Evolutionary conservation across 2,888 invertebrate genomes (phyloP).

Genomic region (Dasypogon diadema): DNA sequence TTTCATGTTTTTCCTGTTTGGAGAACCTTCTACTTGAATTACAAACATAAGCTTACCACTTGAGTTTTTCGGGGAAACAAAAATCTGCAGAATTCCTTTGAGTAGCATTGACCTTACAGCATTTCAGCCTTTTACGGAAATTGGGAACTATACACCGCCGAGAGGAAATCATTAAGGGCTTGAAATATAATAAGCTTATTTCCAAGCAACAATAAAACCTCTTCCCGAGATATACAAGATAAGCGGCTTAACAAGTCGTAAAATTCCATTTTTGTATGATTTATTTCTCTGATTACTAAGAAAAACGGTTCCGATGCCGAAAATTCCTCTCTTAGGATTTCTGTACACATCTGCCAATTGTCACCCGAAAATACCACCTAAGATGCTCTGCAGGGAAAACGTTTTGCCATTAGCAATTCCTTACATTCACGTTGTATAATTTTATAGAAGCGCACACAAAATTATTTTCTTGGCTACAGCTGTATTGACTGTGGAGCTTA

Average conservation of each 20-base stretch:
- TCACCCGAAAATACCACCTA: neutral
- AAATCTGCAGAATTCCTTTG: no score
- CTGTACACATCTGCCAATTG: slow-evolving; percentile 39
- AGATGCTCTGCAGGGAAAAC: neutral
- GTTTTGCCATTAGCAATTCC: neutral
- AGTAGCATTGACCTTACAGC: no score
- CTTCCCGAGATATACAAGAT: slow-evolving; percentile 9
- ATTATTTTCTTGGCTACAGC: slow-evolving; percentile 16
- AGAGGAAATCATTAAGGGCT: slow-evolving; percentile 33
- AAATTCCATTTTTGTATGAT: slow-evolving; percentile 46
- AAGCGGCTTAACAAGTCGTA: slow-evolving; percentile 47
- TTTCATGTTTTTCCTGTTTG: no score
- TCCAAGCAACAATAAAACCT: slow-evolving; percentile 38
- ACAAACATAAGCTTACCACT: no score
- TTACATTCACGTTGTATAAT: neutral
- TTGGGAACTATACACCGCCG: no score
- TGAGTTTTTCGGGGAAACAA: no score
- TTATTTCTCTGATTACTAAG: slow-evolving; percentile 41
- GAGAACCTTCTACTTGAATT: no score
- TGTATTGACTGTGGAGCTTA: slow-evolving; percentile 30
- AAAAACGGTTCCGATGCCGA: neutral
- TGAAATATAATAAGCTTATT: slow-evolving; percentile 35
- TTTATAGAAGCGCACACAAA: no score
- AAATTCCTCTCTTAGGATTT: neutral
- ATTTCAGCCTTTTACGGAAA: no score